Base-by-base conservation (phyloP, 2,113 vertebrate species). In the Cephalopholis sonnerati region DNA sequence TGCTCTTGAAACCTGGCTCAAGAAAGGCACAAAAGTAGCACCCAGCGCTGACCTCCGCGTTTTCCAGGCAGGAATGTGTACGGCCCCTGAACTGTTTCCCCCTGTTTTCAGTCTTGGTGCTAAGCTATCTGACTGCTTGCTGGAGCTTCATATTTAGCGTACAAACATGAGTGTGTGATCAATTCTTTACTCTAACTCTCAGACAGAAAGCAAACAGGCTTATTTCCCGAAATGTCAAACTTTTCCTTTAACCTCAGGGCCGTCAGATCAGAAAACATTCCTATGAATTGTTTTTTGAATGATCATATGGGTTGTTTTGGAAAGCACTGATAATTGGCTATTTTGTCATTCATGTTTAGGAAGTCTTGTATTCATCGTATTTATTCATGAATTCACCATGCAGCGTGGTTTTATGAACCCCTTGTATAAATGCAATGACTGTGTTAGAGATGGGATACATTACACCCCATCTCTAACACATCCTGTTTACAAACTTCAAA, bases 401-500 rank as follows among this genome's bases (percentile, higher is more conserved):
- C 41, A 9, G 16, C 75, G 46, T 69, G n/a, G 22, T 41, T 15
- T 77, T 65, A 48, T 78, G 13, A 84, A 44, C 20, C 46, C 64
- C 71, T 57, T 63, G 64, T 77, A 51, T 25, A 50, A 74, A 70
- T 66, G 11, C 39, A 66, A 65, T 54, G 55, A 55, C 25, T 74
- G 50, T 57, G 51, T 70, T 48, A 62, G 29, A 63, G 58, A 66
- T 44, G 29, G 29, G 51, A 62, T 50, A n/a, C 75, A 72, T 57
- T 72, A 48, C 22, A 65, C 72, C 72, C 24, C 41, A 24, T 72
- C 24, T 62, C 54, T 44, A 18, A 63, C 77, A 70, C 55, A 76
- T 80, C 74, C 77, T 91, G 58, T 88, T 88, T 89, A 85, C 64
- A 77, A 79, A 77, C 61, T 75, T 80, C 44, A 82, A 74, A 82